These are phyloP conservation scores for Yoshiicerus persimilis DNA, from an alignment of 1,140 invertebrate genomes.

Conservation along the genomic window DNA sequence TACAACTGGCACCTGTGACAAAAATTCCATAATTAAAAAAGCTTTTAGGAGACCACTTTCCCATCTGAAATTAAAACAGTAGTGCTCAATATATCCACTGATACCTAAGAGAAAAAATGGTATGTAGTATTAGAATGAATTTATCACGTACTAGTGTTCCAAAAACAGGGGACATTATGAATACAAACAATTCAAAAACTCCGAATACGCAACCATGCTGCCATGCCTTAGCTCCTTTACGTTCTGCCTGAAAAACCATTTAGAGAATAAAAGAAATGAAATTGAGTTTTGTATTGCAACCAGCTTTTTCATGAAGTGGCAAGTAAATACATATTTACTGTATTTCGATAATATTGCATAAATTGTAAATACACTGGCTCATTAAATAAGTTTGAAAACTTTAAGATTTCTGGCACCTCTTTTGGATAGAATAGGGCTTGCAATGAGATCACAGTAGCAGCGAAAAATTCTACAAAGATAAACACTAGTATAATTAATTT, in stretches of 20 bases:
- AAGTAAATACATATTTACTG: no score
- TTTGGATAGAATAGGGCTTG: conserved; percentile 72
- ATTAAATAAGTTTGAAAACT: no score
- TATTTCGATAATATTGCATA: no score
- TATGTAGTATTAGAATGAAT: neutral
- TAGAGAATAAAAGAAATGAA: no score
- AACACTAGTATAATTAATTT: conserved; percentile 11
- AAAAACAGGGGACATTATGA: conserved; percentile 82
- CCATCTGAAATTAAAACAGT: conserved; percentile 60
- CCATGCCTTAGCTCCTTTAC: conserved; percentile 79
- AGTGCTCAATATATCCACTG: no score
- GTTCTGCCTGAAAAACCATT: conserved; percentile 84
- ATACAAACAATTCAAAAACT: conserved; percentile 85
- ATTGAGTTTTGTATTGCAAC: no score
- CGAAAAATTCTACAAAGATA: conserved; percentile 39
- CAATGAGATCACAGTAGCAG: conserved; percentile 33
- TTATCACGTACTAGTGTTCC: conserved; percentile 69
- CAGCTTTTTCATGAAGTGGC: no score
- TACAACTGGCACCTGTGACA: conserved; percentile 65
- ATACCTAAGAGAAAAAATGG: no score
- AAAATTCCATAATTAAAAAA: conserved; percentile 85
- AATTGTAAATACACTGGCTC: no score
- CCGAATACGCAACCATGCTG: conserved; percentile 92
- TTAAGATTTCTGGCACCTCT: no score
- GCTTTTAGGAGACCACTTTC: conserved; percentile 77